These are phyloP conservation scores for Lasioglossum albipes DNA, from an alignment of 1,140 invertebrate species.

Conservation along the genomic window DNA sequence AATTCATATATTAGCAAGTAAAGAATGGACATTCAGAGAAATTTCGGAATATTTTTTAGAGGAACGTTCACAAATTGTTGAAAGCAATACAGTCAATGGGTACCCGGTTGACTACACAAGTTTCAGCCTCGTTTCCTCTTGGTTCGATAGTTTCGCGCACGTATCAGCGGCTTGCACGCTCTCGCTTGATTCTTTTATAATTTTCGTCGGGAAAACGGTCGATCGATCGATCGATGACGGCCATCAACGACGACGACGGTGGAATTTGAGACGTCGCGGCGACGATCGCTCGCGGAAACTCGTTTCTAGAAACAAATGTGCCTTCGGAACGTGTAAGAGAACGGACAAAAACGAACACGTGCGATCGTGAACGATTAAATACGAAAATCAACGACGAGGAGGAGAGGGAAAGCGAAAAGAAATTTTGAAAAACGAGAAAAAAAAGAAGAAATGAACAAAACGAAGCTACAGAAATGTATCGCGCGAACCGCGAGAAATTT, in stretches of 20 bases:
- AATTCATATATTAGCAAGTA: no score
- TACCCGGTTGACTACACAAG: no score
- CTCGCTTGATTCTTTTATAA: conserved; percentile 22
- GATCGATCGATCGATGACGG: conserved; percentile 3
- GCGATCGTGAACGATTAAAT: conserved; percentile 5
- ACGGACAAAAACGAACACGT: conserved; percentile 23
- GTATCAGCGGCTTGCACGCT: conserved; percentile 29
- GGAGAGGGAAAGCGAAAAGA: neutral
- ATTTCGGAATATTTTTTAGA: no score
- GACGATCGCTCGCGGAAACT: conserved; percentile 35
- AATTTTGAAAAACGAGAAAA: neutral
- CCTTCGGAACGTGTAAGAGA: conserved; percentile 68
- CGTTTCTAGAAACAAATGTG: conserved; percentile 65
- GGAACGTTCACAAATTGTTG: no score
- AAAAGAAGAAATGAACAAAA: neutral
- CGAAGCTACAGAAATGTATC: conserved; percentile 13
- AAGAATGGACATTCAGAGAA: no score
- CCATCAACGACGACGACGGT: neutral
- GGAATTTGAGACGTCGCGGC: neutral
- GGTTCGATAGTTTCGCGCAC: conserved; percentile 15
- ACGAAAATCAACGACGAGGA: neutral
- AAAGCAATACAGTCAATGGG: no score
- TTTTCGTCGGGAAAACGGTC: neutral
- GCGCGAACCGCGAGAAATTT: conserved; percentile 26
- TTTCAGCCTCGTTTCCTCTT: conserved; percentile 28